These are phyloP conservation scores for Ceyx cyanopectus DNA, from an alignment of 2,113 vertebrate genomes.

Conservation along the genomic window DNA sequence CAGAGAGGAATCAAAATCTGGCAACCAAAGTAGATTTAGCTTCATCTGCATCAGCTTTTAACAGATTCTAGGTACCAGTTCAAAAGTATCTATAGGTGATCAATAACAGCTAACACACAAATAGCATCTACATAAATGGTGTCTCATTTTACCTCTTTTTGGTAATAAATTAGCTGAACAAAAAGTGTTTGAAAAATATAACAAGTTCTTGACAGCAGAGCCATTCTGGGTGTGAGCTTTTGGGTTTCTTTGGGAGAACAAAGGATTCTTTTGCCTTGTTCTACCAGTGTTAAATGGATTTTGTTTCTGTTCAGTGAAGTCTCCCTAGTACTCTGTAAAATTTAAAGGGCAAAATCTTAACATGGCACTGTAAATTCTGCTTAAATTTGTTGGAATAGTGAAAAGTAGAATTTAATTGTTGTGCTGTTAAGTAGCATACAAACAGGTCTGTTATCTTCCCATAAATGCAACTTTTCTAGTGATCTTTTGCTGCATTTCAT, in stretches of 20 bases:
- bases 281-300: not conserved
- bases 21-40: not conserved
- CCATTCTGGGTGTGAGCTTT: not conserved
- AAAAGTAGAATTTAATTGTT: constrained; percentile 16
- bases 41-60: not conserved
- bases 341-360: not conserved
- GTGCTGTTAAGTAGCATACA: not conserved
- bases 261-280: not conserved
- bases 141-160: not conserved
- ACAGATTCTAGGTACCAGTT: too few species aligned
- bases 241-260: not conserved
- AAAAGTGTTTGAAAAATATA: not conserved
- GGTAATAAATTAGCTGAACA: not conserved
- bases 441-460: not conserved
- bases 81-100: not conserved
- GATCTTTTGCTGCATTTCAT: not conserved
- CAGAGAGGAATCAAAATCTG: not conserved
- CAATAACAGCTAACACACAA: not conserved
- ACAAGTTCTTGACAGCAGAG: not conserved
- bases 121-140: not conserved
- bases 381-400: not conserved
- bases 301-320: constrained; percentile 20
- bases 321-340: not conserved
- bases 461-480: not conserved
- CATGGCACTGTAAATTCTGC: not conserved